phyloP scores from a whole-genome alignment of 1,140 invertebrate species.

The Zeugodacus cucurbitae region DNA sequence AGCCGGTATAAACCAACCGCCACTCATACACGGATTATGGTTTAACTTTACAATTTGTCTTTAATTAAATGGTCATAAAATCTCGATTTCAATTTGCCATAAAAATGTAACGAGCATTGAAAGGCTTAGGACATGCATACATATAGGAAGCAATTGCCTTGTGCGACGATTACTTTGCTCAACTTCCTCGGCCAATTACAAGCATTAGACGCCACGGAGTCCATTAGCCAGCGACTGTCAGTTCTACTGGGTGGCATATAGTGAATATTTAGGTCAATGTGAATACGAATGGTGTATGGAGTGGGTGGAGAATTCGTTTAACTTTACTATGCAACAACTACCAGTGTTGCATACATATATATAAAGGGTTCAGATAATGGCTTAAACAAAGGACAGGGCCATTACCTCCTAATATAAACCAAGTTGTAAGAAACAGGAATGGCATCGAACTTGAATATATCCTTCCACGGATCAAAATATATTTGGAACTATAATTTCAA shows the following conservation, averaged over 20 bases:
- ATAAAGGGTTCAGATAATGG: too few species aligned
- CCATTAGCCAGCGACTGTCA: not conserved
- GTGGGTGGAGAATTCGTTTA: not conserved
- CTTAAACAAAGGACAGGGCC: too few species aligned
- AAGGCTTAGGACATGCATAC: not conserved
- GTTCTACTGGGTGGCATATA: not conserved
- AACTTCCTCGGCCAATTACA: not conserved
- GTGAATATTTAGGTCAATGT: not conserved
- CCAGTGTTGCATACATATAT: not conserved
- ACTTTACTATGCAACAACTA: not conserved
- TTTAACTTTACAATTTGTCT: not conserved
- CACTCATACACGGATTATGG: not conserved
- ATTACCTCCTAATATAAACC: too few species aligned
- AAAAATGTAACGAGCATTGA: not conserved
- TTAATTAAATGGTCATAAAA: slow-evolving; percentile 39
- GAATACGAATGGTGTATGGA: not conserved
- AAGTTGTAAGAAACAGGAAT: too few species aligned
- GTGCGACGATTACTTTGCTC: not conserved
- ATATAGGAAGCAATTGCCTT: not conserved
- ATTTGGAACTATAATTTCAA: too few species aligned
- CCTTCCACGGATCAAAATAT: too few species aligned
- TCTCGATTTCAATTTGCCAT: slow-evolving; percentile 33
- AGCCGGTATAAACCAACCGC: not conserved
- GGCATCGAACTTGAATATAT: too few species aligned
- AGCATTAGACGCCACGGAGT: not conserved